A percentile compares a stretch with the other conserved stretches of the same genome.
Evolutionary conservation across 2,888 invertebrate species (phyloP).

Genomic region (Neoaliturus tenellus): DNA sequence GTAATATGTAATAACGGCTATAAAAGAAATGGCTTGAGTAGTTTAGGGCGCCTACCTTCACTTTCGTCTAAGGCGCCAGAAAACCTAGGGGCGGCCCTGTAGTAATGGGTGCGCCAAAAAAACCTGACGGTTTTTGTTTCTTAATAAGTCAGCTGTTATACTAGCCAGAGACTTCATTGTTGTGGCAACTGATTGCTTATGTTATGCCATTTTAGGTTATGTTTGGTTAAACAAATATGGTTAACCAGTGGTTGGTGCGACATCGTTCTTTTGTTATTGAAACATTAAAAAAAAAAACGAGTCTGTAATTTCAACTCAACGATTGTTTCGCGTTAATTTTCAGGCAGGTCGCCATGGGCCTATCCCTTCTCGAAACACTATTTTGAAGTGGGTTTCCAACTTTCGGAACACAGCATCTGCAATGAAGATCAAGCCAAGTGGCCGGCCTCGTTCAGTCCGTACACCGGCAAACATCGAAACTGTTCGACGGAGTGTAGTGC

Average conservation of each 20-base stretch:
- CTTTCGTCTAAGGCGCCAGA: no score
- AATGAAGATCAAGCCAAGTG: constrained; percentile 13
- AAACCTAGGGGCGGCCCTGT: no score
- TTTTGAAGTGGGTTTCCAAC: constrained; percentile 20
- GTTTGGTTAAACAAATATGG: not conserved
- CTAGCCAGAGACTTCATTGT: no score
- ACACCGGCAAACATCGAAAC: not conserved
- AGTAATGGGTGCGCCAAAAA: no score
- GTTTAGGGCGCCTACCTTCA: no score
- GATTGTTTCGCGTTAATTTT: constrained; percentile 63
- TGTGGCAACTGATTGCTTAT: not conserved
- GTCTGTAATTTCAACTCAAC: not conserved
- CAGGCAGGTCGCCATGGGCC: not conserved
- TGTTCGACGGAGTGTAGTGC: not conserved
- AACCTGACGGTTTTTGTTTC: no score
- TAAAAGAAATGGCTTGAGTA: no score
- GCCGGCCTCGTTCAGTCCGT: not conserved
- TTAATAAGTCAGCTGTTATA: no score
- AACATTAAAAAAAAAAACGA: not conserved
- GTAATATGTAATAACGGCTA: no score
- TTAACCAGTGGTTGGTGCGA: not conserved
- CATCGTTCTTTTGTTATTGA: not conserved
- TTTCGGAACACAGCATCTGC: constrained; percentile 13
- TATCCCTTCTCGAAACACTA: constrained; percentile 14
- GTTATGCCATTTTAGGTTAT: constrained; percentile 2